Conservation (phyloP, 1,140 invertebrate species). For the Fopius arisanus region DNA sequence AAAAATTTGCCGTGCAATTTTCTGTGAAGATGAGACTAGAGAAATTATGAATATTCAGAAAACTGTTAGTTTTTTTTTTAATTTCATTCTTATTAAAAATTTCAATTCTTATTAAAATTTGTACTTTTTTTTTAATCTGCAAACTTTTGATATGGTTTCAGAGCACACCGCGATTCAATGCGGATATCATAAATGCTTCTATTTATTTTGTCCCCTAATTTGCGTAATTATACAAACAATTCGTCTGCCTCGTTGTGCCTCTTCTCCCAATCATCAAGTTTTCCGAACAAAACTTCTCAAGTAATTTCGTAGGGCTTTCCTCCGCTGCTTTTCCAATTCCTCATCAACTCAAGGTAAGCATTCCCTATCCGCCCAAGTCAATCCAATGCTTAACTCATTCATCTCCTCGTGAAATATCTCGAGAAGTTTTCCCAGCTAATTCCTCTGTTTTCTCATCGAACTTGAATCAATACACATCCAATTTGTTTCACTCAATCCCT, state of each 20-base stretch:
- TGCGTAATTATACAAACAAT: background rate
- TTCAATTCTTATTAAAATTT: too few species aligned
- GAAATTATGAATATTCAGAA: too few species aligned
- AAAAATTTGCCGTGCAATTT: too few species aligned
- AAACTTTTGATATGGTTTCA: too few species aligned
- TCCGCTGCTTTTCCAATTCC: background rate
- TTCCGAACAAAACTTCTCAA: background rate
- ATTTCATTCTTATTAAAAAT: too few species aligned
- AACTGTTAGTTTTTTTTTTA: too few species aligned
- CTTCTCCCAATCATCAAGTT: background rate
- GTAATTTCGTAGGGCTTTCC: background rate
- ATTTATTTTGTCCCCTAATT: background rate
- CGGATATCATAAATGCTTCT: too few species aligned
- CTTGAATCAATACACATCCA: background rate
- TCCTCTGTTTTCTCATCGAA: background rate
- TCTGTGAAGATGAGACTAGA: too few species aligned
- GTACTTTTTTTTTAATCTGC: too few species aligned
- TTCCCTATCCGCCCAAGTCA: background rate
- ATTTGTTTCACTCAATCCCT: background rate
- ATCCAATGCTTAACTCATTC: background rate
- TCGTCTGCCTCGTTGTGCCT: background rate
- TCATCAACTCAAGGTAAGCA: background rate
- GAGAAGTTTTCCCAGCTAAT: background rate
- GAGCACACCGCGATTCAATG: too few species aligned
- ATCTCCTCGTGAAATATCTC: background rate